Percentiles rank a stretch among this genome's conserved stretches.
phyloP scores from a whole-genome alignment of 2,888 invertebrate genomes.

The Erebia palarica region DNA sequence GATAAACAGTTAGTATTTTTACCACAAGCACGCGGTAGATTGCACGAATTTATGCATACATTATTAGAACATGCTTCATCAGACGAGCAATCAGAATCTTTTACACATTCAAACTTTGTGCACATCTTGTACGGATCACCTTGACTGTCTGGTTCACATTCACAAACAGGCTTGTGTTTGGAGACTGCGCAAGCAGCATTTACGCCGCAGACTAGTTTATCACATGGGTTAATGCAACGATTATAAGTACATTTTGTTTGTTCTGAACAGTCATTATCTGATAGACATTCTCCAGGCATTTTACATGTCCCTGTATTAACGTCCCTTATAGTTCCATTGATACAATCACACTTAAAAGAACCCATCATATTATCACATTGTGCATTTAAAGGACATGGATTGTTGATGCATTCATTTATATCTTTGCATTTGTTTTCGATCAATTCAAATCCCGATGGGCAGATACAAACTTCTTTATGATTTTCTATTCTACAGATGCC shows the following conservation, averaged over 20 bases:
- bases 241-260: conserved; percentile 89
- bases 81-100: conserved; percentile 88
- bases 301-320: conserved; percentile 87
- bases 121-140: conserved; percentile 90
- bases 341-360: conserved; percentile 89
- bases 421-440: conserved; percentile 87
- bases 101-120: conserved; percentile 87
- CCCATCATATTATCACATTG: conserved; percentile 90
- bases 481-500: conserved; percentile 89
- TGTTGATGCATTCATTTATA: conserved; percentile 89
- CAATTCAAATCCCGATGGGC: conserved; percentile 88
- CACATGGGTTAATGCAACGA: conserved; percentile 90
- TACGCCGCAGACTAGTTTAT: conserved; percentile 85
- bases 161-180: conserved; percentile 87
- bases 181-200: conserved; percentile 89
- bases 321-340: conserved; percentile 91
- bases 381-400: conserved; percentile 91
- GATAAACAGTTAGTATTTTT: conserved; percentile 89
- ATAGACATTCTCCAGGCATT: conserved; percentile 91
- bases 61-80: conserved; percentile 90
- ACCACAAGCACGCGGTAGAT: conserved; percentile 91
- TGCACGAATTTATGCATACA: conserved; percentile 92
- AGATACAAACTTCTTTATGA: conserved; percentile 88
- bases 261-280: conserved; percentile 90
- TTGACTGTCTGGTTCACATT: conserved; percentile 87